Base-by-base conservation (phyloP, 2,888 invertebrate genomes). In the Itoplectis maculator region DNA sequence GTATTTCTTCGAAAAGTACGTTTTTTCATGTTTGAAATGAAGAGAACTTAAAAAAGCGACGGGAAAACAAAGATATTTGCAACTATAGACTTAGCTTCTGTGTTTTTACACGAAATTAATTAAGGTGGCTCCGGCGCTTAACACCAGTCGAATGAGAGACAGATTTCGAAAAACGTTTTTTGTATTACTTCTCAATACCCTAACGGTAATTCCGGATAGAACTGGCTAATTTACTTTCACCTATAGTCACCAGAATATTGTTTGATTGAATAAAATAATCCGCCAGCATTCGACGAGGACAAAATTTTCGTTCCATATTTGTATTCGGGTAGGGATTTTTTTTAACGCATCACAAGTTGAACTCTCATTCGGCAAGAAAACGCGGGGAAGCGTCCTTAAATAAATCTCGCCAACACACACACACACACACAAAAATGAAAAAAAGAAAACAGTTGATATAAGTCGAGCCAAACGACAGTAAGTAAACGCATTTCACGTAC, bases 401-500 rank as follows among this genome's bases (percentile, higher is more conserved):
- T 72, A 40, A 45, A 45, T 56, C 66, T 40, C 47, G 6, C 65
- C 35, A 42, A 69, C 45, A 75, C 70, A 61, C 49, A 49, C 72
- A 65, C 70, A 63, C 72, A 23, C 45, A 61, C 49, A 49, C 72
- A 65, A 65, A 63, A 66, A 23, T 37, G 54, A 63, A 51, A 13
- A 80, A 68, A 47, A 72, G 59, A 81, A 74, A 88, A 87, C 86
- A 91, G 89, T 90, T 85, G 89, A 91, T 88, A 89, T 90, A 91
- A 91, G 88, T 92, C 88, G 90, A 90, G 88, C 89, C 89, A 87
- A 90, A 87, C 89, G 91, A 92, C 92, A 92, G 92, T 92, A 92
- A 92, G 92, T 92, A 92, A 92, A 91, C 82, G 87, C 89, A 80
- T 88, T 89, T 90, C 89, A 90, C 88, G 87, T 90, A 88, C 88